Percentiles rank a stretch among this genome's conserved stretches.
Conservation (phyloP, 2,113 vertebrate species). For the Leiothrix lutea region DNA sequence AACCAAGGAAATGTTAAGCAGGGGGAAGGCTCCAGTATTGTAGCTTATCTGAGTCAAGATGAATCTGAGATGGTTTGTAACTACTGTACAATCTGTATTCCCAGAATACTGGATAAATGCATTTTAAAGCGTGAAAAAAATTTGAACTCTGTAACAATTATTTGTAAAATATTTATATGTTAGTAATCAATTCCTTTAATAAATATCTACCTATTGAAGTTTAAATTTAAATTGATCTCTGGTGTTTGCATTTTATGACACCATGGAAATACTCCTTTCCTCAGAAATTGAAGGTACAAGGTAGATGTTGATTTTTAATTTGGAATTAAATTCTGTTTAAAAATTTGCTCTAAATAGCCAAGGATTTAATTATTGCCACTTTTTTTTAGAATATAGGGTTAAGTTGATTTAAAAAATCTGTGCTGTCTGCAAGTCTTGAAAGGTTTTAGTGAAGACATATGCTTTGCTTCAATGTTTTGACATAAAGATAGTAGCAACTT, state of each 20-base stretch:
- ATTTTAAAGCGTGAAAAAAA: background rate
- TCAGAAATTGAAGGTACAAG: background rate
- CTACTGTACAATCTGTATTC: background rate
- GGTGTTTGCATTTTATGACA: background rate
- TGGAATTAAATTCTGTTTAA: background rate
- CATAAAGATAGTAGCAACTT: constrained; percentile 22
- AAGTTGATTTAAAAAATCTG: background rate
- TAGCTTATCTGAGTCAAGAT: background rate
- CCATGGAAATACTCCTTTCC: background rate
- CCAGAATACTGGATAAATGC: background rate
- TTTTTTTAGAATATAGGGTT: background rate
- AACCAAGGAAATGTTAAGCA: background rate
- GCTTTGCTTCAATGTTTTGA: constrained; percentile 43
- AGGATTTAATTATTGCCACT: background rate
- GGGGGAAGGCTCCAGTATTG: background rate
- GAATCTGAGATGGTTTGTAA: background rate
- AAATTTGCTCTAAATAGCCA: background rate
- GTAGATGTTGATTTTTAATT: background rate
- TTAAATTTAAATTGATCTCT: background rate
- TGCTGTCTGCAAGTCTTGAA: background rate
- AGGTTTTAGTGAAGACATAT: constrained; percentile 26
- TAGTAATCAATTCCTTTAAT: background rate
- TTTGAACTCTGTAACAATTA: background rate
- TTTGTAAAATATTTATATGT: background rate
- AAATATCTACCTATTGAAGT: background rate